Evolutionary conservation across 30 jellyfish, hydroid and myxozoan species (phyloP).

Genomic region (Turritopsis rubra): DNA sequence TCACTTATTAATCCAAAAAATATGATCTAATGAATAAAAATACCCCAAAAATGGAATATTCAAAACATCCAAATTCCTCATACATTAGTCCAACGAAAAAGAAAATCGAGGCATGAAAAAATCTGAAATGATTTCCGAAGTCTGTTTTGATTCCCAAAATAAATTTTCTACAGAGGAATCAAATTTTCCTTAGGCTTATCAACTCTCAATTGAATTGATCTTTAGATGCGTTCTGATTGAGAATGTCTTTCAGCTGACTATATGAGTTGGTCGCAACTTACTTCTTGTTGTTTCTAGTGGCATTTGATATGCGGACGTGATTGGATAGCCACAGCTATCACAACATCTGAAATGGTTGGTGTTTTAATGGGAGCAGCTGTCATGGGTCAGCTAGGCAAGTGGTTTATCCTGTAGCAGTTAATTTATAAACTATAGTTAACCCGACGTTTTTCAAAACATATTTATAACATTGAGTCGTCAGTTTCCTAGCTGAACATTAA

Average conservation of each 20-base stretch:
- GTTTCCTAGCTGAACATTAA: too few relatives aligned
- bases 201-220: neutral
- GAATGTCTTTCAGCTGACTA: neutral
- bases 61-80: too few relatives aligned
- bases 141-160: too few relatives aligned
- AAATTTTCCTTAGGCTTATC: neutral
- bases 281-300: slow-evolving; percentile 18
- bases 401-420: neutral
- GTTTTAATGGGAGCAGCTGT: slow-evolving; percentile 29
- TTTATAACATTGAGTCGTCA: neutral
- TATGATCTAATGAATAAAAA: too few relatives aligned
- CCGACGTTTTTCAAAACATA: neutral
- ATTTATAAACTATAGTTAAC: neutral
- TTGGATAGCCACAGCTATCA: slow-evolving; percentile 23
- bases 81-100: too few relatives aligned
- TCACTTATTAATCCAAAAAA: too few relatives aligned
- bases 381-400: slow-evolving; percentile 29
- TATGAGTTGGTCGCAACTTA: neutral
- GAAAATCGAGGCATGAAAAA: too few relatives aligned
- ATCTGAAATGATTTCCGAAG: too few relatives aligned
- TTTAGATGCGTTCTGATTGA: neutral
- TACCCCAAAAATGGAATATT: too few relatives aligned
- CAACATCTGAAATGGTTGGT: slow-evolving; percentile 36
- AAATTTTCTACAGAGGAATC: too few relatives aligned
- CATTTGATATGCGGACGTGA: slow-evolving; percentile 24